Base-by-base conservation (phyloP, 2,113 vertebrate genomes). In the Hylia prasina region DNA sequence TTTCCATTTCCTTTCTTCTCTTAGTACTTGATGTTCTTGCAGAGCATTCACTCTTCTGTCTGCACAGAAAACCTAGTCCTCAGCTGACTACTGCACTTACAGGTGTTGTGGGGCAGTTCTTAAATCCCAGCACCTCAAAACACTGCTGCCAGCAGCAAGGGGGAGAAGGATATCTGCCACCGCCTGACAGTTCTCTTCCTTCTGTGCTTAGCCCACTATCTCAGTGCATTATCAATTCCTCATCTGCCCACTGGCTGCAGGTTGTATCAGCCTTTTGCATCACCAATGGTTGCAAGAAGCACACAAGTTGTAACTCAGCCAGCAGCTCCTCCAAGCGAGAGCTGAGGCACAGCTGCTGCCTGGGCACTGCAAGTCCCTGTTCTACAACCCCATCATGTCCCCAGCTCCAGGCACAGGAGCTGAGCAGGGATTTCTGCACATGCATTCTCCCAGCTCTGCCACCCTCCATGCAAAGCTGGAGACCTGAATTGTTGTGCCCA, bases 351-450 rank as follows among this genome's bases (percentile, higher is more conserved):
- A 57, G 35, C 47, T 68, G 56, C 68, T 64, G 13, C 54, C 45
- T 20, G 20, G 31, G 23, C 50, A 69, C 31, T 21, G 6, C 4
- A 19, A 30, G 8, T 83, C 40, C 47, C 16, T 28, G 6, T 40
- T 28, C 48, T 30, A 28, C 45, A 83, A 18, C 47, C 54, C 24
- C 45, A 23, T 40, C 63, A 61, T 6, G 1, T 31, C 53, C 42
- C 18, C 50, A 54, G 70, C 33, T 73, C 25, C 51, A 58, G 42
- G 54, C 50, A 75, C 15, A 42, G 19, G 42, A 83, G 9, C 23
- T 51, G 54, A 15, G 33, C 9, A 9, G 8, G 4, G 37, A 23
- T 45, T 60, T 25, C 75, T 66, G 23, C 28, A 25, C 0, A 0
- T 25, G 31, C 9, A 10, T 5, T 56, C 65, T 57, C 54, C 33